Evolutionary conservation across 2,113 vertebrate genomes (phyloP).

Genomic region (Mesitornis unicolor): DNA sequence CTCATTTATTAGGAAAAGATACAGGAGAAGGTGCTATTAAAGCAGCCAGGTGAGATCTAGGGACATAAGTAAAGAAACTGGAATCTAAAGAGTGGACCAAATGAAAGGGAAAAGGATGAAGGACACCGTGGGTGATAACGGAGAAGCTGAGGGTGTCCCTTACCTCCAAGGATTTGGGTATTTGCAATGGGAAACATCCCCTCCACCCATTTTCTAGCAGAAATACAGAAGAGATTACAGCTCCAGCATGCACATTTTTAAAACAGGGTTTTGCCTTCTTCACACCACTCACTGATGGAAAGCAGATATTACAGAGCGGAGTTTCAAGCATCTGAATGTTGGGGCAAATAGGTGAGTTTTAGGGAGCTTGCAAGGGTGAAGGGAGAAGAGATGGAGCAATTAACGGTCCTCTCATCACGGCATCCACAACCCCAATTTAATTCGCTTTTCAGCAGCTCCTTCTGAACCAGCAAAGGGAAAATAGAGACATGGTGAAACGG

Average conservation of each 20-base stretch:
- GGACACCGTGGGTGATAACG: rapidly evolving
- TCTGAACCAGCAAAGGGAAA: background rate
- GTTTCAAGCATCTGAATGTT: rapidly evolving
- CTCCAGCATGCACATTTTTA: background rate
- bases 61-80: background rate
- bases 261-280: background rate
- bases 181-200: background rate
- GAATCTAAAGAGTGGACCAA: background rate
- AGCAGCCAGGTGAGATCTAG: background rate
- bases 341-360: background rate
- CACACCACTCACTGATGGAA: too few relatives aligned
- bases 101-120: background rate
- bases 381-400: background rate
- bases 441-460: background rate
- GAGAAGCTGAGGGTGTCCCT: background rate
- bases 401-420: background rate
- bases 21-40: background rate
- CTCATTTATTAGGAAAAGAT: background rate
- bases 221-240: background rate
- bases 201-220: background rate
- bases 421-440: background rate
- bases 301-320: background rate
- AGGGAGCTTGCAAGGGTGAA: background rate
- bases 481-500: background rate
- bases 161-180: background rate